Conservation (phyloP, 1,140 invertebrate species). For the Ectropis grisescens region DNA sequence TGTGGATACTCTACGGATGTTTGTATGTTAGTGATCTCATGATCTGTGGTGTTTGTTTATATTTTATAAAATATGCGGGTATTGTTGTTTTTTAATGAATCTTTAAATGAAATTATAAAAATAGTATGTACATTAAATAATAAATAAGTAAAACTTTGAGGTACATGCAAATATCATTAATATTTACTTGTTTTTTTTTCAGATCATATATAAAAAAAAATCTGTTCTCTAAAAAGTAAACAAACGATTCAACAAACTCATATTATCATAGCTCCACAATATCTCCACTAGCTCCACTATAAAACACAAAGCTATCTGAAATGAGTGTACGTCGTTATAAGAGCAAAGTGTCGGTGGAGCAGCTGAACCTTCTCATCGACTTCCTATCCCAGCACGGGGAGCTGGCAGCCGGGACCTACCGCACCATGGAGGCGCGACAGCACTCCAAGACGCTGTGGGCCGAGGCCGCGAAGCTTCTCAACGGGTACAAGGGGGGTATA, state of each 20-base stretch:
- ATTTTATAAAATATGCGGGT: no score
- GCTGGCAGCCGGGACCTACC: conserved; percentile 29
- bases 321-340: conserved; percentile 17
- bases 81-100: no score
- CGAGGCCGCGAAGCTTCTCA: conserved; percentile 31
- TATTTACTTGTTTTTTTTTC: no score
- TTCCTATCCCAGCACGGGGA: conserved; percentile 45
- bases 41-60: no score
- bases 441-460: conserved; percentile 35
- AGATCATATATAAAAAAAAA: neutral
- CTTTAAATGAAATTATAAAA: no score
- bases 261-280: neutral
- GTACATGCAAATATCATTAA: no score
- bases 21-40: no score
- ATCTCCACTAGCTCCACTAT: conserved; percentile 1
- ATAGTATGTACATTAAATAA: no score
- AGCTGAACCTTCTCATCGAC: conserved; percentile 37
- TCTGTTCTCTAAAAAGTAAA: neutral
- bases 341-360: conserved; percentile 29
- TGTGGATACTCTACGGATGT: no score
- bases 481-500: conserved; percentile 20
- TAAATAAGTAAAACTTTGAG: no score
- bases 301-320: conserved; percentile 19
- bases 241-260: neutral
- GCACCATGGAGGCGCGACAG: conserved; percentile 29